Base-by-base conservation (phyloP, 2,113 vertebrate genomes). In the Lepisosteus osseus region DNA sequence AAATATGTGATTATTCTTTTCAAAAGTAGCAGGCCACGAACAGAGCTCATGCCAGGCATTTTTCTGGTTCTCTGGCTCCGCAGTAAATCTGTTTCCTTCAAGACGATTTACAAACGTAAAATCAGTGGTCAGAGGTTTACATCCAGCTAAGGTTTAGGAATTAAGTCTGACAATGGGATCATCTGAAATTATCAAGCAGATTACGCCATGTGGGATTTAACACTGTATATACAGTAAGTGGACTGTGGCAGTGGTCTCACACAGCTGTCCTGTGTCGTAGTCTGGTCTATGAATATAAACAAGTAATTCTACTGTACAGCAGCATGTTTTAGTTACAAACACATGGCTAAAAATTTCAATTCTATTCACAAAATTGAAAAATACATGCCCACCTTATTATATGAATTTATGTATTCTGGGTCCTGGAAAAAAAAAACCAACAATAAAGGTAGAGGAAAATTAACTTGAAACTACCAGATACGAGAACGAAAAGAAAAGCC, bases 151-250 rank as follows among this genome's bases (percentile, higher is more conserved):
- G 55, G 17, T 74, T 66, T 54, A 61, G 47, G 54, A 59, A 61
- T 54, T 74, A 65, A 71, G 45, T 55, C 69, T 45, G 72, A 70
- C 45, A 61, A 62, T 57, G 71, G 55, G 67, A 73, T 47, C 64
- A 14, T 71, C 56, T 44, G 54, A 42, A 72, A 57, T 69, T 14
- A 69, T 65, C 29, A 65, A 72, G 54, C 62, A 64, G 54, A 65
- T 76, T 72, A 59, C 7, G 40, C 13, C 29, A 12, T 54, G 54
- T 15, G 51, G 40, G 59, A 15, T 70, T 71, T 65, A 73, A 13
- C 68, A 29, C 1, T 43, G 56, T 14, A 6, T 14, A 17, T 71
- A 29, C 29, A 29, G 54, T 59, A 4, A 61, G n/a, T 56, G 69
- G 51, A 41, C 67, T 5, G 12, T 6, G n/a, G 13, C 57, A 59